Percentiles rank a stretch among this genome's conserved stretches.
These are phyloP conservation scores for Acleris sparsana DNA, from an alignment of 2,888 invertebrate species.

Conservation along the genomic window DNA sequence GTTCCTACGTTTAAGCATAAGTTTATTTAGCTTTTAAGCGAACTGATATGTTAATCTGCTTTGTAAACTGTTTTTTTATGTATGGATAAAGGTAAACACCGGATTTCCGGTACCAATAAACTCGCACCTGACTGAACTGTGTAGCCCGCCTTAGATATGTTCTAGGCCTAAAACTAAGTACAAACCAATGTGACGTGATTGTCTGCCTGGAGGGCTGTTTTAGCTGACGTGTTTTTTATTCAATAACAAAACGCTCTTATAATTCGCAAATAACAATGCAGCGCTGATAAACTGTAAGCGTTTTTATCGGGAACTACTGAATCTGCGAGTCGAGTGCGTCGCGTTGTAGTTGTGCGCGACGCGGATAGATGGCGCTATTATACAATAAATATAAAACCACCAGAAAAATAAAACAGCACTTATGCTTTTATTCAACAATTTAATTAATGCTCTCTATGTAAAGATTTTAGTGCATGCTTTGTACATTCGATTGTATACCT, in stretches of 20 bases:
- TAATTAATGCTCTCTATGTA: too few relatives aligned
- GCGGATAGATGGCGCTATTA: conserved; percentile 1
- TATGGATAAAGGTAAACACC: too few relatives aligned
- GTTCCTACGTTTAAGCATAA: conserved; percentile 11
- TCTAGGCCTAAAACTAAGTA: conserved; percentile 29
- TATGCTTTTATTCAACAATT: not conserved
- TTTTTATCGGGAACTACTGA: not conserved
- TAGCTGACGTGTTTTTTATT: too few relatives aligned
- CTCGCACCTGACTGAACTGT: too few relatives aligned
- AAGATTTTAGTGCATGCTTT: too few relatives aligned
- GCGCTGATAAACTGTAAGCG: not conserved
- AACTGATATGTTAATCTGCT: not conserved
- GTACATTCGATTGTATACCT: too few relatives aligned
- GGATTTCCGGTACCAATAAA: too few relatives aligned
- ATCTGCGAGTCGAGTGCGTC: not conserved
- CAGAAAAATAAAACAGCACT: not conserved
- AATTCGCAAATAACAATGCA: not conserved
- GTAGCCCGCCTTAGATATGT: too few relatives aligned
- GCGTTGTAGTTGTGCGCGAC: not conserved
- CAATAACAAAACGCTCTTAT: too few relatives aligned
- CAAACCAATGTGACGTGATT: conserved; percentile 2
- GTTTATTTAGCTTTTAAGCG: conserved; percentile 2
- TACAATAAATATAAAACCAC: not conserved
- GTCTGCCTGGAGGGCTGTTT: too few relatives aligned
- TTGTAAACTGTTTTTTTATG: not conserved